phyloP scores from a whole-genome alignment of 1,140 invertebrate species.

The Drosophila tsacasi region DNA sequence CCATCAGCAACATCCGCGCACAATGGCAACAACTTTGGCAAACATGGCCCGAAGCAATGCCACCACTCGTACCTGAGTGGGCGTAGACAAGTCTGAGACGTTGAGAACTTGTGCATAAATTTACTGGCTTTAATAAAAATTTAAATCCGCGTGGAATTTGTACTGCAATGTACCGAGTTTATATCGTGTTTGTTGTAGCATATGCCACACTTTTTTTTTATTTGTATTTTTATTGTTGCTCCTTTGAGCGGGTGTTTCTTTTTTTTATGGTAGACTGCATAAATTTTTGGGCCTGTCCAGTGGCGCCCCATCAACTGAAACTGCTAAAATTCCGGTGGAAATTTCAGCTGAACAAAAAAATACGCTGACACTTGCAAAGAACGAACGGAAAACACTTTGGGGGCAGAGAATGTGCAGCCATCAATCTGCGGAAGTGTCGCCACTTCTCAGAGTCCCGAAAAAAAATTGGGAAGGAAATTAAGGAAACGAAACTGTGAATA shows the following conservation, averaged over 20 bases:
- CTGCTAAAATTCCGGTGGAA: slow-evolving; percentile 10
- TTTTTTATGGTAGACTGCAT: slow-evolving; percentile 43
- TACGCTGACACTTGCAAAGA: slow-evolving; percentile 43
- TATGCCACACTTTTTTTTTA: slow-evolving; percentile 49
- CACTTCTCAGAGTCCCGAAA: slow-evolving; percentile 18
- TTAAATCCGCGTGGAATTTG: slow-evolving; percentile 36
- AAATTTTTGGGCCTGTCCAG: slow-evolving; percentile 67
- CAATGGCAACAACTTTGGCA: slow-evolving; percentile 45
- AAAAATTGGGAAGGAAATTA: background rate
- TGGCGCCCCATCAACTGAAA: slow-evolving; percentile 75
- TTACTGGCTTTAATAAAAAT: slow-evolving; percentile 47
- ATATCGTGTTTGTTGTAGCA: background rate
- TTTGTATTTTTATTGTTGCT: slow-evolving; percentile 19
- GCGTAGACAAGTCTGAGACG: slow-evolving; percentile 32
- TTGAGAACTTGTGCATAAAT: slow-evolving; percentile 61
- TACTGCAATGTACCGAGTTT: slow-evolving; percentile 4
- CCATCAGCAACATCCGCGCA: slow-evolving; percentile 31
- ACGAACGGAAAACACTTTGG: slow-evolving; percentile 15
- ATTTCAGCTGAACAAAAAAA: slow-evolving; percentile 29
- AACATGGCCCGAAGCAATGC: slow-evolving; percentile 62
- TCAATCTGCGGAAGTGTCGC: slow-evolving; percentile 66
- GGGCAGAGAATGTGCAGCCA: slow-evolving; percentile 49
- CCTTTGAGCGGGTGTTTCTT: slow-evolving; percentile 40
- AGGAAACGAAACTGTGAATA: background rate
- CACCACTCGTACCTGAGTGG: slow-evolving; percentile 62